Conservation (phyloP, 1,140 invertebrate genomes). For the Plodia interpunctella region DNA sequence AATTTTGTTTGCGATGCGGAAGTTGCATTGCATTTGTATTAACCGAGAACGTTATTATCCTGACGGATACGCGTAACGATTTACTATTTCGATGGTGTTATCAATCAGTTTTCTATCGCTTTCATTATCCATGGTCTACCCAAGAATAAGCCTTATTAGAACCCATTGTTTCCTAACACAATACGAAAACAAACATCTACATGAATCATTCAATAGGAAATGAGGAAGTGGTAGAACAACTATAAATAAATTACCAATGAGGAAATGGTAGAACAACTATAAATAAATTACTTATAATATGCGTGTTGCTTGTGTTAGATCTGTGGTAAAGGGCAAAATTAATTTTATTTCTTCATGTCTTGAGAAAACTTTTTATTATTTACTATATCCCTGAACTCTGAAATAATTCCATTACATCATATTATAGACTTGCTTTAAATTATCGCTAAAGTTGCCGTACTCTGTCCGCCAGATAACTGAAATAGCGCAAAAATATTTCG, state of each 20-base stretch:
- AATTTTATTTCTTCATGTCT: neutral
- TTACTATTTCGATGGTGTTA: no score
- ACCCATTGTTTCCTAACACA: neutral
- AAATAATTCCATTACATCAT: no score
- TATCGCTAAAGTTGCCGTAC: constrained; percentile 44
- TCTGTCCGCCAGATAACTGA: constrained; percentile 57
- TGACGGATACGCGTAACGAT: no score
- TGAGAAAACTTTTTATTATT: neutral
- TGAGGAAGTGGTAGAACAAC: neutral
- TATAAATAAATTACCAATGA: constrained; percentile 7
- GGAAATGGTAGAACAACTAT: no score
- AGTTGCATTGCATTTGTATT: no score
- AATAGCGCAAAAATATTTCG: constrained; percentile 60
- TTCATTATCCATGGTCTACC: no score
- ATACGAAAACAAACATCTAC: neutral
- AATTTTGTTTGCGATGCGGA: no score
- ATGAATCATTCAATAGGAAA: neutral
- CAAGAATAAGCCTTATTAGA: neutral
- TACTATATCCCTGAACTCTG: no score
- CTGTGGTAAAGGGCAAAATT: neutral
- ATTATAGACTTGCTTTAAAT: constrained; percentile 15
- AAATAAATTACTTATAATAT: constrained; percentile 4
- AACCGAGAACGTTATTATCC: no score
- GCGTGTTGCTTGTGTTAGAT: neutral
- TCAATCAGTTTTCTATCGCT: no score